phyloP scores from a whole-genome alignment of 2,888 invertebrate genomes.

The Mamestra brassicae region DNA sequence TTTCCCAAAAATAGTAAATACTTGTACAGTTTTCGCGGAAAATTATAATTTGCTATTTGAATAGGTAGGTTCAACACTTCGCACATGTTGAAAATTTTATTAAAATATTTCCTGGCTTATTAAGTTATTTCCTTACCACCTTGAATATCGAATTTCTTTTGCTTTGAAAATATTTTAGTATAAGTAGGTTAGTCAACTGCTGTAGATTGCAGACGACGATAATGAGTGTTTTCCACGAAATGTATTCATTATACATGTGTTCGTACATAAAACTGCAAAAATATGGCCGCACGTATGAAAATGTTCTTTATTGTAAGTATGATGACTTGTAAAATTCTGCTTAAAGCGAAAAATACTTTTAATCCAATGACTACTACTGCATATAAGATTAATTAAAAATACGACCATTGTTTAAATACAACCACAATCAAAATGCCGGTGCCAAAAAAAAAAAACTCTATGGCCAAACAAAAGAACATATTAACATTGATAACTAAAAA shows the following conservation, averaged over 20 bases:
- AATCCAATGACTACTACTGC: not conserved
- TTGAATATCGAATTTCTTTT: constrained; percentile 51
- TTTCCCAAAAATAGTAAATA: too few relatives aligned
- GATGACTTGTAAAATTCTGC: constrained; percentile 16
- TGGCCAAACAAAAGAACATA: not conserved
- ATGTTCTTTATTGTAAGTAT: not conserved
- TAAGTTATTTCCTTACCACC: not conserved
- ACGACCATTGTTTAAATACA: not conserved
- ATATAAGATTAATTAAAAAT: not conserved
- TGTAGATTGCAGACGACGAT: constrained; percentile 82
- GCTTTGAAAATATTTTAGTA: constrained; percentile 70
- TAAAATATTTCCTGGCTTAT: too few relatives aligned
- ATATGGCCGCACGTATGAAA: constrained; percentile 13
- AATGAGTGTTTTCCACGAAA: constrained; percentile 78
- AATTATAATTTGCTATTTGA: too few relatives aligned
- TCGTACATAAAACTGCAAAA: constrained; percentile 20
- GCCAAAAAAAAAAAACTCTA: not conserved
- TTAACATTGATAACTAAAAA: constrained; percentile 7
- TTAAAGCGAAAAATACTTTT: not conserved
- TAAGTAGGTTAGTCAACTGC: constrained; percentile 71
- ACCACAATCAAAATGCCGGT: not conserved
- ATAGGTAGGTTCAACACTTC: too few relatives aligned
- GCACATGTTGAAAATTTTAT: not conserved
- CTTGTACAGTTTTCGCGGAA: too few relatives aligned
- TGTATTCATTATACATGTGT: constrained; percentile 65